Evolutionary conservation across 1,140 invertebrate genomes (phyloP).

Genomic region (Tenebrio molitor): DNA sequence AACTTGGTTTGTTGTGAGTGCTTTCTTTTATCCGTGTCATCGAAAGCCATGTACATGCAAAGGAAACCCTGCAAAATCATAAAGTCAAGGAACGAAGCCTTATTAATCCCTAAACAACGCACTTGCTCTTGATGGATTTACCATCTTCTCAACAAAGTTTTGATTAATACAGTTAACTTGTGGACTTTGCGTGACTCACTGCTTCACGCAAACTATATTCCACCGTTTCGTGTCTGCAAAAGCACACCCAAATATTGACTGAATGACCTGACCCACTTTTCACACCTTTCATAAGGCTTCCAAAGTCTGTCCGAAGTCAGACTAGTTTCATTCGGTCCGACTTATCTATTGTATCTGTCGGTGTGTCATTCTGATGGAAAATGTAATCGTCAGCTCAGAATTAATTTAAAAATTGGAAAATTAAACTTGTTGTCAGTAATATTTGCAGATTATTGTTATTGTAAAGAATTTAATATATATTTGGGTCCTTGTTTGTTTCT

Average conservation of each 20-base stretch:
- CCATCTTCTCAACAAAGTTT: slow-evolving; percentile 19
- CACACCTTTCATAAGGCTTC: slow-evolving; percentile 15
- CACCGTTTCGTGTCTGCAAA: slow-evolving; percentile 39
- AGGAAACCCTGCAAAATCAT: not conserved
- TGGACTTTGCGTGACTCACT: slow-evolving; percentile 44
- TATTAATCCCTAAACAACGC: slow-evolving; percentile 6
- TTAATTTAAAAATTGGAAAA: too few species aligned
- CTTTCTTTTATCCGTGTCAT: too few species aligned
- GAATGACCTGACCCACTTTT: slow-evolving; percentile 44
- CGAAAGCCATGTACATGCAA: not conserved
- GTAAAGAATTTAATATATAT: too few species aligned
- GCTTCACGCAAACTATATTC: slow-evolving; percentile 37
- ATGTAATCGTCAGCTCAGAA: too few species aligned
- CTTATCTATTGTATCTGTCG: too few species aligned
- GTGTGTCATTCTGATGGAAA: too few species aligned
- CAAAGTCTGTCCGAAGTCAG: not conserved
- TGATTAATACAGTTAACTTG: slow-evolving; percentile 44
- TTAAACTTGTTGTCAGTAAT: too few species aligned
- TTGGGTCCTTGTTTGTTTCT: too few species aligned
- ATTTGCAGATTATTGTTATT: too few species aligned
- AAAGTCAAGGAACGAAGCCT: not conserved
- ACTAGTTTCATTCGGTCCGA: too few species aligned
- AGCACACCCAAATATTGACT: slow-evolving; percentile 49
- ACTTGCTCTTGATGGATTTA: slow-evolving; percentile 25
- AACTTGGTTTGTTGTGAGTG: too few species aligned